Base-by-base conservation (phyloP, 2,113 vertebrate species). In the Cephalopholis sonnerati region DNA sequence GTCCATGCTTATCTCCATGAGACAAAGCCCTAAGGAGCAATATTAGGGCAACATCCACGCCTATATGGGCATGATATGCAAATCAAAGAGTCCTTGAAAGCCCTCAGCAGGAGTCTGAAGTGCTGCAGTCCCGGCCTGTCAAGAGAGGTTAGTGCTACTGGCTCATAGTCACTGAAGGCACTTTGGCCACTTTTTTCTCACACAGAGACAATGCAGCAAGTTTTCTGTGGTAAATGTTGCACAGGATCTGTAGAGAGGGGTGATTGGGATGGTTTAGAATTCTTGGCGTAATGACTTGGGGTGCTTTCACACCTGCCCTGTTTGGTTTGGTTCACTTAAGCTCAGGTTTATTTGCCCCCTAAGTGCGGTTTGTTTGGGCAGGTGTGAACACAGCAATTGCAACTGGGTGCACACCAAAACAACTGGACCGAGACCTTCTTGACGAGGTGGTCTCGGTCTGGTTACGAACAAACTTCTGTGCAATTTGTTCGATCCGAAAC, bases 41-140 rank as follows among this genome's bases (percentile, higher is more conserved):
- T 66, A 50, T 66, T 18, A 72, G 48, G 44, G 61, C 68, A 73
- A 57, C 2, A 39, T 73, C 48, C 67, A 76, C 0, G 29, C 69
- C 71, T 77, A 44, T 69, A 65, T 82, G 65, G 63, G 63, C 76
- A 53, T 51, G 58, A 69, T 81, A 89, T 87, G 81, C 73, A 91
- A 91, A 90, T 87, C 54, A 74, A 76, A 66, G 63, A 83, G 79
- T 84, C 74, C 71, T 77, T 54, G 39, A 48, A 81, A 74, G 62
- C 74, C 61, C 66, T 78, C 61, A 74, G 71, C 71, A 29, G 62
- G 79, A 82, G 72, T 63, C 12, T 79, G 72, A 88, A 81, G 58
- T 71, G 74, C 74, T 79, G 55, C 62, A 53, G 57, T 24, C 71
- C 71, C 8, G 24, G 71, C 78, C 76, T 82, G 64, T 79, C 48